Evolutionary conservation across 2,797 vertebrate genomes (phyloP), one percentile per base, ranked within the genome.

Genomic region (Chloroceryle amazona): DNA sequence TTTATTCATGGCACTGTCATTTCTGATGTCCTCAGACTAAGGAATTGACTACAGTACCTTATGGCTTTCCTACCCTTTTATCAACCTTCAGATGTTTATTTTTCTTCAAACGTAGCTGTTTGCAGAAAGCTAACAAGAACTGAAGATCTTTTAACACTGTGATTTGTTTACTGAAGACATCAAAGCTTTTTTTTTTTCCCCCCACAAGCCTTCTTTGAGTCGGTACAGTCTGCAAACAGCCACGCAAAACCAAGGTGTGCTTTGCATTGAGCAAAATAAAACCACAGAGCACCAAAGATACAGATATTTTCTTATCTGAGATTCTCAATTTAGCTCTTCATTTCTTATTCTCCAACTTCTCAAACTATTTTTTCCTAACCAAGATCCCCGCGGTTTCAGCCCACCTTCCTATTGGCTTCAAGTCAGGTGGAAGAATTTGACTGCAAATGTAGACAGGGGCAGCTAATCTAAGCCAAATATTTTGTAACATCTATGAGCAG

Each of bases 101-200:
- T 94, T 90, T 54, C 94, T 93, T 92, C 83, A 89, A 82, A 85
- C 92, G 16, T 82, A 33, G 83, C 86, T 94, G 83, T 93, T 96
- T 95, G 86, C 92, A 92, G 93, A 65, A 68, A 2, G 26, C 90
- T 89, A 90, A 88, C 61, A 89, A 88, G 95, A 93, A 94, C 76
- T 66, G 52, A 85, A 74, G 81, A 76, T 92, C 86, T 95, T 94
- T 95, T 96, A 94, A 85, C 71, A 17, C 81, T 21, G 78, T 71
- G 61, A 46, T 92, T 96, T 93, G 93, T 96, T 97, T 96, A 94
- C 91, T 23, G 67, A 89, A 78, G 81, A 62, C 95, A 82, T 96
- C 93, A 95, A 96, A 97, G 96, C 49, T 86, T 51, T 68, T 79
- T 22, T 29, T 25, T 14, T 21, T 9, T 3, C 10, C 5, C 10